Evolutionary conservation across 2,113 vertebrate species (phyloP), one percentile per base, ranked within the genome.

Genomic region (Psammodynastes pulverulentus): DNA sequence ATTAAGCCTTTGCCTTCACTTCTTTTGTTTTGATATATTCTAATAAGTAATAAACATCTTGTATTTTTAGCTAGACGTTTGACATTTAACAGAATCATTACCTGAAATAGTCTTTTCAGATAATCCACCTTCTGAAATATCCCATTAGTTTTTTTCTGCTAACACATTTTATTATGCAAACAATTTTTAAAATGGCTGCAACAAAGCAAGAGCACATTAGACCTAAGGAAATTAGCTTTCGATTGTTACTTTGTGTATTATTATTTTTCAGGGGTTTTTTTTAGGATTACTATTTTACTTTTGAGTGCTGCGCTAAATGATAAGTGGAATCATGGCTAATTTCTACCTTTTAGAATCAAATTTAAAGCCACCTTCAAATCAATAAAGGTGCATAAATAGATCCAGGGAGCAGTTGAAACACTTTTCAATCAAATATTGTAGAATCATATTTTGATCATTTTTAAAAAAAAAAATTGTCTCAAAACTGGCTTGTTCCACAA

Each of bases 51-150:
- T 45, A 85, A 24, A 46, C 45, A 43, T 86, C 26, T 19, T 91
- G 26, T 49, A 13, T 58, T 91, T 86, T 54, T 86, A 43, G 52
- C 29, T 24, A 86, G 19, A 29, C 58, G 86, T 86, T 91, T 91
- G 79, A 54, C 72, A 85, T 90, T 90, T 52, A 54, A 46, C 26
- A 56, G 90, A 86, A 48, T 91, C 51, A 91, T 91, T 86, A 91
- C 86, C 79, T 86, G 79, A 56, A 86, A 86, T 86, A 62, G 53
- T 86, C 26, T 49, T 54, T 91, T 86, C 53, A 86, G 19, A 86
- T 86, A 86, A 91, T 86, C 53, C 29, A 58, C 26, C 45, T 49
- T 86, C 43, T 86, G 52, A 45, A 91, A 34, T 62, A 10, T 86
- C 5, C 53, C 29, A 62, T 91, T 91, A 58, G 43, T 39, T 91